Evolutionary conservation across 2,113 vertebrate genomes (phyloP).

Genomic region (Sterrhoptilus dennistouni): DNA sequence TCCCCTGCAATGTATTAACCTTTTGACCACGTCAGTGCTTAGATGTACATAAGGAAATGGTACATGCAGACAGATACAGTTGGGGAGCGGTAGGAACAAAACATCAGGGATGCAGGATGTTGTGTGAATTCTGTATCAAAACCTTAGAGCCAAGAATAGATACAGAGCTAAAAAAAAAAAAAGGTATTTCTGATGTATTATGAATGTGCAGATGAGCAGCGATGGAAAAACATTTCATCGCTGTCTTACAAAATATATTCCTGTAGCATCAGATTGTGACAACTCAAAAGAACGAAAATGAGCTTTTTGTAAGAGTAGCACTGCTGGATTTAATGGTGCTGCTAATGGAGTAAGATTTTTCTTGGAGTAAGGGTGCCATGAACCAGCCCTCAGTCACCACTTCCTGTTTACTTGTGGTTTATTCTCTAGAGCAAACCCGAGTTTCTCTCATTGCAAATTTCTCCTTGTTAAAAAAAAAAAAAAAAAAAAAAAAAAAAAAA

Average conservation of each 20-base stretch:
- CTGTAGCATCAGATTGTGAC: neutral
- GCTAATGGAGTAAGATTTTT: constrained; percentile 9
- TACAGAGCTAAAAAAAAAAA: neutral
- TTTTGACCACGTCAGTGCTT: neutral
- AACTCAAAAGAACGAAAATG: neutral
- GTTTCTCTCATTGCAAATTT: neutral
- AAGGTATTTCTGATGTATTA: constrained; percentile 20
- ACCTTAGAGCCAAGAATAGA: constrained; percentile 15
- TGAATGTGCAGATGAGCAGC: constrained; percentile 27
- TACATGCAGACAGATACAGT: neutral
- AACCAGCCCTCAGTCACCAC: neutral
- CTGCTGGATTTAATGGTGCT: neutral
- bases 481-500: neutral
- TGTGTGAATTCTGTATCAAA: neutral
- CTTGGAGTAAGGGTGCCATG: neutral
- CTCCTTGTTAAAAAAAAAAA: neutral
- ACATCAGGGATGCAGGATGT: neutral
- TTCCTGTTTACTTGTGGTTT: constrained; percentile 49
- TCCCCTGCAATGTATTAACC: neutral
- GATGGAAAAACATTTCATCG: neutral
- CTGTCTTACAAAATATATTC: neutral
- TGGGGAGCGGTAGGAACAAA: neutral
- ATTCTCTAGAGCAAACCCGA: neutral
- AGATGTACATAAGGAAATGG: neutral
- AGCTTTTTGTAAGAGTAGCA: neutral